These are phyloP conservation scores for Cyanoderma ruficeps DNA, from an alignment of 2,113 vertebrate species.

Conservation along the genomic window DNA sequence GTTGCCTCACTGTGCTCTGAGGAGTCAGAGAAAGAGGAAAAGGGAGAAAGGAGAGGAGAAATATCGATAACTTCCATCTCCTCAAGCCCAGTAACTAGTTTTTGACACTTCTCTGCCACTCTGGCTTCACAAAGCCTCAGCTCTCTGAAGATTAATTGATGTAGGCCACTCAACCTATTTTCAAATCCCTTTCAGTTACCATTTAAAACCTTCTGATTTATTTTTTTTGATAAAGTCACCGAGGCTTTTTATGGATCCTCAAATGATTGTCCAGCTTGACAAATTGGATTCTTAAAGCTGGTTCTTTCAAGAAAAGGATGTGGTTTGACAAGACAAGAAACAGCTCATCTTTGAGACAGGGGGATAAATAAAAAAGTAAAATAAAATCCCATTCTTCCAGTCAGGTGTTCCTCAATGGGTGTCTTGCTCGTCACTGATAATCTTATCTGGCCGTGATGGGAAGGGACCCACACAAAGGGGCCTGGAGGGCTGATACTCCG, in stretches of 20 bases:
- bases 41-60: background rate
- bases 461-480: slow-evolving; percentile 82
- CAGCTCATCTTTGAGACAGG: slow-evolving; percentile 80
- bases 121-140: slow-evolving; percentile 60
- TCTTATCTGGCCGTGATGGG: slow-evolving; percentile 87
- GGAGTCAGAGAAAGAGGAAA: background rate
- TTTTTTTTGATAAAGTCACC: slow-evolving; percentile 81
- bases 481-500: slow-evolving; percentile 75
- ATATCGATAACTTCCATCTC: slow-evolving; percentile 19
- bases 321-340: slow-evolving; percentile 82
- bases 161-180: slow-evolving; percentile 73
- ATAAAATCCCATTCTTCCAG: slow-evolving; percentile 72
- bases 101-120: slow-evolving; percentile 57
- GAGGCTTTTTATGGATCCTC: slow-evolving; percentile 78
- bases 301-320: slow-evolving; percentile 80
- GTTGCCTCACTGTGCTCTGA: background rate
- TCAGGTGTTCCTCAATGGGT: slow-evolving; percentile 75
- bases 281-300: slow-evolving; percentile 85
- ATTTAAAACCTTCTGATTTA: slow-evolving; percentile 78
- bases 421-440: slow-evolving; percentile 85
- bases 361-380: slow-evolving; percentile 80
- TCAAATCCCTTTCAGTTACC: slow-evolving; percentile 73
- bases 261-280: slow-evolving; percentile 81
- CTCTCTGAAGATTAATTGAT: slow-evolving; percentile 79
- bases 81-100: slow-evolving; percentile 16